These are phyloP conservation scores for Craniophora ligustri DNA, from an alignment of 2,888 invertebrate species.

Conservation along the genomic window DNA sequence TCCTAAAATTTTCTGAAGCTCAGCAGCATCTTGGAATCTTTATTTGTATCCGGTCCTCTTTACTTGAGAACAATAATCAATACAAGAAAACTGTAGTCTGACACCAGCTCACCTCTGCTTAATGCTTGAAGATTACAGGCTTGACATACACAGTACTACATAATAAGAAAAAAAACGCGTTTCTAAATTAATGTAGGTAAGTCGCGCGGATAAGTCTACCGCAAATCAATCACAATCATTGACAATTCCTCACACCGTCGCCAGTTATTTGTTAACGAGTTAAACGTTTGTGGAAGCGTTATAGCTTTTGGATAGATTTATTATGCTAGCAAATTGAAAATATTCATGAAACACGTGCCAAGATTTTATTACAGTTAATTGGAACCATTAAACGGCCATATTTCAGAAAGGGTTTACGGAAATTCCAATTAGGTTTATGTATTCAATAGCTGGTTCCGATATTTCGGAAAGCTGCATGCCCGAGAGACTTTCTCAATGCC, in stretches of 20 bases:
- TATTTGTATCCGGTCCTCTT: no score
- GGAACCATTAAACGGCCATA: slow-evolving; percentile 7
- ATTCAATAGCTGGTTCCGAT: no score
- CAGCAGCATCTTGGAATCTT: no score
- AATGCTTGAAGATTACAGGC: no score
- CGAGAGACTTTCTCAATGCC: no score
- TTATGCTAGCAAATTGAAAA: not conserved
- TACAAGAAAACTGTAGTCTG: no score
- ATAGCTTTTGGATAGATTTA: slow-evolving; percentile 2
- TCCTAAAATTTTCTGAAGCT: no score
- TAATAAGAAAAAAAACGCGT: slow-evolving; percentile 3
- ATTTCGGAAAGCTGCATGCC: no score
- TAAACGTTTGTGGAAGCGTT: slow-evolving; percentile 20
- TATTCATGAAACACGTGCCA: slow-evolving; percentile 9
- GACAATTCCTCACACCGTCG: slow-evolving; percentile 25
- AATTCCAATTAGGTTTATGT: slow-evolving; percentile 26
- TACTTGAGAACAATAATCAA: no score
- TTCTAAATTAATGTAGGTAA: slow-evolving; percentile 14
- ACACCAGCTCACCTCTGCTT: no score
- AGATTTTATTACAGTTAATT: slow-evolving; percentile 21
- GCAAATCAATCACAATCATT: slow-evolving; percentile 36
- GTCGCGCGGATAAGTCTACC: slow-evolving; percentile 12
- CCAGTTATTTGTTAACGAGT: slow-evolving; percentile 12
- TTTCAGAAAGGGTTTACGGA: slow-evolving; percentile 13
- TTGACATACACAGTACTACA: not conserved